Evolutionary conservation across 2,113 vertebrate genomes (phyloP).

Genomic region (Dinomys branickii): DNA sequence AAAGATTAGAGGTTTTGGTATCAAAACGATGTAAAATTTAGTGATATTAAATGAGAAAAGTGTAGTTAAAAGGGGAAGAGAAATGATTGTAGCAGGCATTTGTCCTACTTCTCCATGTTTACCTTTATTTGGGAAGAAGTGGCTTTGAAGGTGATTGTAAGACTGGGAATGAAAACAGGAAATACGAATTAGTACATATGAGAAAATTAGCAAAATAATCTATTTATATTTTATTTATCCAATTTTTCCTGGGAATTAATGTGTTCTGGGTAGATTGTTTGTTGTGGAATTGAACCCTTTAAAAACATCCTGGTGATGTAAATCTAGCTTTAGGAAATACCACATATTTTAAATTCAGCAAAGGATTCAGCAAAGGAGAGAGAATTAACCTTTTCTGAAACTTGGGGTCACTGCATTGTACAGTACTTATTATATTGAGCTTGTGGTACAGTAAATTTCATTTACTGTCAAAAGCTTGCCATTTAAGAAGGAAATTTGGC

Average conservation of each 20-base stretch:
- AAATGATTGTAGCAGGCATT: not conserved
- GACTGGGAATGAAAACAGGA: not conserved
- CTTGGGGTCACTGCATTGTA: not conserved
- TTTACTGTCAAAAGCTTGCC: slow-evolving; percentile 19
- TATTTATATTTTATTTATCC: not conserved
- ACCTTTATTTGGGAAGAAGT: slow-evolving; percentile 16
- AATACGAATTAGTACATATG: slow-evolving; percentile 8
- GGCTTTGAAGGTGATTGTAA: not conserved
- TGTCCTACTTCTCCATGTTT: not conserved
- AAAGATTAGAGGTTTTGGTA: not conserved
- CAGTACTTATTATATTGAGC: not conserved
- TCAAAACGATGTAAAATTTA: slow-evolving; percentile 20
- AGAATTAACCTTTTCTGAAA: slow-evolving; percentile 37
- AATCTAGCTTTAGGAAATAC: slow-evolving; percentile 9
- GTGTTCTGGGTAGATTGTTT: not conserved
- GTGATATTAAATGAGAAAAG: slow-evolving; percentile 1
- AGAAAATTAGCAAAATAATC: slow-evolving; percentile 34
- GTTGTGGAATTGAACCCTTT: not conserved
- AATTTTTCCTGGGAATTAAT: not conserved
- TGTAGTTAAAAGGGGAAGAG: not conserved
- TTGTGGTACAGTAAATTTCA: slow-evolving; percentile 7
- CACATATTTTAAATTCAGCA: not conserved
- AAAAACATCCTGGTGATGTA: not conserved
- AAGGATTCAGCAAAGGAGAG: not conserved
- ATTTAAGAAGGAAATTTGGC: slow-evolving; percentile 8